Conservation (phyloP, 2,888 invertebrate species). For the Taenaris catops region DNA sequence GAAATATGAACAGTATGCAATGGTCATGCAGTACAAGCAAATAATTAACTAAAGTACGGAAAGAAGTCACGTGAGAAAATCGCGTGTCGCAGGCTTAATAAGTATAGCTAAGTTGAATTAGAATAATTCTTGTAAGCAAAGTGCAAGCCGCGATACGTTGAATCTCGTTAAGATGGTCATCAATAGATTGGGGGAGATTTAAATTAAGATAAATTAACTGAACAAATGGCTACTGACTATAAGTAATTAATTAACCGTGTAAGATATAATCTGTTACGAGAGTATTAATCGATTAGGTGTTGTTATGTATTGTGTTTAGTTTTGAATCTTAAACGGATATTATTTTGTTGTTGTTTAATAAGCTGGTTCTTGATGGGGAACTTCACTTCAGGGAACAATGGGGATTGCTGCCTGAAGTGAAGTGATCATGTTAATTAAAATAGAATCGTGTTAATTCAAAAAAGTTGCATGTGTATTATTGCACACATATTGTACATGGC, state of each 20-base stretch:
- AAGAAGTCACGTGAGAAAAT: conserved; percentile 18
- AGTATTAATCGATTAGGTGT: conserved; percentile 6
- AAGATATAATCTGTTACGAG: conserved; percentile 7
- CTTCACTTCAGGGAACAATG: too few relatives aligned
- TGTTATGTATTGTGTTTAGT: too few relatives aligned
- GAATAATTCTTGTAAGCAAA: conserved; percentile 11
- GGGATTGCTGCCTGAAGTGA: too few relatives aligned
- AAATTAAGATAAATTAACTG: conserved; percentile 20
- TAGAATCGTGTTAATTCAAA: too few relatives aligned
- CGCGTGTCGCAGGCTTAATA: conserved; percentile 17
- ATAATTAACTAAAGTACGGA: conserved; percentile 9
- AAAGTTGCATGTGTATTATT: too few relatives aligned
- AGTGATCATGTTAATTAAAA: too few relatives aligned
- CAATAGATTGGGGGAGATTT: conserved; percentile 20
- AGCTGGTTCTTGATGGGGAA: too few relatives aligned
- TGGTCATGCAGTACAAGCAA: background rate
- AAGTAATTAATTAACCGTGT: conserved; percentile 21
- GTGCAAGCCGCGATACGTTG: conserved; percentile 10
- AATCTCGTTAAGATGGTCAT: conserved; percentile 19
- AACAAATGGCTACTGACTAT: conserved; percentile 18
- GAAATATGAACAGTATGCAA: conserved; percentile 4
- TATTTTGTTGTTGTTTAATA: too few relatives aligned
- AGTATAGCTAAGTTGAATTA: conserved; percentile 14
- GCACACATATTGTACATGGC: too few relatives aligned
- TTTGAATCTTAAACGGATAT: too few relatives aligned